These are phyloP conservation scores for Anguilla megastoma DNA, from an alignment of 2,797 vertebrate genomes.

Conservation along the genomic window DNA sequence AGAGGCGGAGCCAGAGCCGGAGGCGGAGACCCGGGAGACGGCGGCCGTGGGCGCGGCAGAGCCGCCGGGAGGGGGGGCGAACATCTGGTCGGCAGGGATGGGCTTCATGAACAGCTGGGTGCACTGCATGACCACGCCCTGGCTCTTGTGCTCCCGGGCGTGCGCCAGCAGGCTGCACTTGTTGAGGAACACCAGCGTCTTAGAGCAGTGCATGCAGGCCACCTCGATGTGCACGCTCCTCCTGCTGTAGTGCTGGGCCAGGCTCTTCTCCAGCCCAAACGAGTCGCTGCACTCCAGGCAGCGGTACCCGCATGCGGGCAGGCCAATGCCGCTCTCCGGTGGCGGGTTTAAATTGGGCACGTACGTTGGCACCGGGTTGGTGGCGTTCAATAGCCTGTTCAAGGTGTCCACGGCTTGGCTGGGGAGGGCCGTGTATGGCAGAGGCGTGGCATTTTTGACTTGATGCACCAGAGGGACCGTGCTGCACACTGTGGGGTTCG, in stretches of 20 bases:
- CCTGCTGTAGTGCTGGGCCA: constrained; percentile 84
- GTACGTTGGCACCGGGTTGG: constrained; percentile 90
- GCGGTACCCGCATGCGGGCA: constrained; percentile 87
- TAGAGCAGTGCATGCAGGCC: constrained; percentile 87
- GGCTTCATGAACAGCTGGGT: constrained; percentile 94
- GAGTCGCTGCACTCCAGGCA: constrained; percentile 95
- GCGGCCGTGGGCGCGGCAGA: constrained; percentile 36
- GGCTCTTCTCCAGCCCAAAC: constrained; percentile 89
- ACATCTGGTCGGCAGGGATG: constrained; percentile 89
- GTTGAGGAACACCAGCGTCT: constrained; percentile 91
- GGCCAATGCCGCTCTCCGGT: constrained; percentile 77
- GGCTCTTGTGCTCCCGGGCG: constrained; percentile 91
- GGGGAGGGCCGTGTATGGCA: constrained; percentile 51
- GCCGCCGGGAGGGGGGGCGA: constrained; percentile 67
- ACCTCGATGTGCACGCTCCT: constrained; percentile 95
- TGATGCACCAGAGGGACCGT: constrained; percentile 93
- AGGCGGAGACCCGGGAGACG: constrained; percentile 48
- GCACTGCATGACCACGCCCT: constrained; percentile 92
- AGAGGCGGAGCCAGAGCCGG: constrained; percentile 41
- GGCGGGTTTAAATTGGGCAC: constrained; percentile 90
- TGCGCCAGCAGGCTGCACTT: constrained; percentile 92
- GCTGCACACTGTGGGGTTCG: constrained; percentile 73
- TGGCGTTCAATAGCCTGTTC: constrained; percentile 83
- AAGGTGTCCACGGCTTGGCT: constrained; percentile 81
- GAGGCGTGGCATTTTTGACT: constrained; percentile 79